Conservation (phyloP, 2,797 vertebrate genomes). For the Cottoperca gobio region DNA sequence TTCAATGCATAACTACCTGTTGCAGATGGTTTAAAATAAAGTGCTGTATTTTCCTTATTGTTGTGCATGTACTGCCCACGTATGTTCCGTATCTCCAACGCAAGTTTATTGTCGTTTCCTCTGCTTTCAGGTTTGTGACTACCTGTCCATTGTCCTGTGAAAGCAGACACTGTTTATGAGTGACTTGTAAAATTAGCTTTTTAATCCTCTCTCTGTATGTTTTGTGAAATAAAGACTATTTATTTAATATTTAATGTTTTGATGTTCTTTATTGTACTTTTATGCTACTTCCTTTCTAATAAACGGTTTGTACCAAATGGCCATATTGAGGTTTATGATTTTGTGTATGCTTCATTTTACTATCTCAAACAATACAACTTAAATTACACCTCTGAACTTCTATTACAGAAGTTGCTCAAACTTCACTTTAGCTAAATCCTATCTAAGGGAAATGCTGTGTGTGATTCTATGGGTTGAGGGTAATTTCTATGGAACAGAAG, state of each 20-base stretch:
- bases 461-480: not conserved
- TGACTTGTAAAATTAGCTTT: conserved; percentile 2
- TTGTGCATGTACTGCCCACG: not conserved
- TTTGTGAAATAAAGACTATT: conserved; percentile 67
- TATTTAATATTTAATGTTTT: conserved; percentile 16
- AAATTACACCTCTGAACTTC: not conserved
- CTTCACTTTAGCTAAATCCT: not conserved
- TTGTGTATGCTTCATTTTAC: not conserved
- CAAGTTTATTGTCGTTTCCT: conserved; percentile 5
- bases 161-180: not conserved
- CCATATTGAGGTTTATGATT: not conserved
- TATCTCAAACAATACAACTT: not conserved
- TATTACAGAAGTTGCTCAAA: not conserved
- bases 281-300: not conserved
- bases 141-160: conserved; percentile 81
- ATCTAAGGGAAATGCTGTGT: not conserved
- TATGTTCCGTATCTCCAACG: not conserved
- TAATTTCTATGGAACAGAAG: not conserved
- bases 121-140: conserved; percentile 79
- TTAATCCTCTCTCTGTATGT: conserved; percentile 16
- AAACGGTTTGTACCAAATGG: not conserved
- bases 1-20: not conserved
- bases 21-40: too few species aligned
- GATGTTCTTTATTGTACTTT: not conserved
- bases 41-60: not conserved